Conservation (phyloP, 2,888 invertebrate genomes). For the Bhutanitis thaidina region DNA sequence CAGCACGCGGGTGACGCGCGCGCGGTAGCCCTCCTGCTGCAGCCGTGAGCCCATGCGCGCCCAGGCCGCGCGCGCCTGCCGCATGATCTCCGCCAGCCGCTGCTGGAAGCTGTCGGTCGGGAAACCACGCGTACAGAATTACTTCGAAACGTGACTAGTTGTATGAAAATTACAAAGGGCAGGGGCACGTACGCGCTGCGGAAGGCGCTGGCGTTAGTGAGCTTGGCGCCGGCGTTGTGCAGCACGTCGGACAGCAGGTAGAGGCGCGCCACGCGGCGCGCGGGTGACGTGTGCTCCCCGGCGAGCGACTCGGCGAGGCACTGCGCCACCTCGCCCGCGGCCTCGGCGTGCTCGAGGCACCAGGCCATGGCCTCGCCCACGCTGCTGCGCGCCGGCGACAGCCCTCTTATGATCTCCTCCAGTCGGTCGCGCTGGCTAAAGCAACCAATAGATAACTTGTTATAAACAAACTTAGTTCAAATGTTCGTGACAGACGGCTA, state of each 20-base stretch:
- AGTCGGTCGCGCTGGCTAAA: conserved; percentile 93
- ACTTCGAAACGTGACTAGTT: no score
- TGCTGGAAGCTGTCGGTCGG: conserved; percentile 88
- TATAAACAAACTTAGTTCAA: no score
- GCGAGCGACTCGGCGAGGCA: conserved; percentile 93
- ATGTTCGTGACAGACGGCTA: no score
- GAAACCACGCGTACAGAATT: no score
- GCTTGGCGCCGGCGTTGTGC: conserved; percentile 97
- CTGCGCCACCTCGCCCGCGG: conserved; percentile 95
- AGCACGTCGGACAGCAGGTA: conserved; percentile 98
- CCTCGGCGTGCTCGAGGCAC: conserved; percentile 99
- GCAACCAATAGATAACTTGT: conserved; percentile 29
- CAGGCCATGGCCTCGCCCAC: conserved; percentile 99
- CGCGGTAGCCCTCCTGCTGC: conserved; percentile 98
- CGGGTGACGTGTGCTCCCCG: conserved; percentile 86
- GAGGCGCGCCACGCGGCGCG: conserved; percentile 94
- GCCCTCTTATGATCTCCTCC: conserved; percentile 92
- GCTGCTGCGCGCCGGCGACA: conserved; percentile 88
- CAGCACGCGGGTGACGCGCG: conserved; percentile 92
- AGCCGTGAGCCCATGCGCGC: conserved; percentile 86
- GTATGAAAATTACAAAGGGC: not conserved
- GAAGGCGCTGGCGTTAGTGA: conserved; percentile 97
- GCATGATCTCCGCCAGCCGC: conserved; percentile 77
- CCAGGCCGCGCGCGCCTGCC: conserved; percentile 86
- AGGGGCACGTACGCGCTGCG: conserved; percentile 85